Evolutionary conservation across 2,888 invertebrate genomes (phyloP), one percentile per base, ranked within the genome.

Genomic region (Alentia gelatinosa): DNA sequence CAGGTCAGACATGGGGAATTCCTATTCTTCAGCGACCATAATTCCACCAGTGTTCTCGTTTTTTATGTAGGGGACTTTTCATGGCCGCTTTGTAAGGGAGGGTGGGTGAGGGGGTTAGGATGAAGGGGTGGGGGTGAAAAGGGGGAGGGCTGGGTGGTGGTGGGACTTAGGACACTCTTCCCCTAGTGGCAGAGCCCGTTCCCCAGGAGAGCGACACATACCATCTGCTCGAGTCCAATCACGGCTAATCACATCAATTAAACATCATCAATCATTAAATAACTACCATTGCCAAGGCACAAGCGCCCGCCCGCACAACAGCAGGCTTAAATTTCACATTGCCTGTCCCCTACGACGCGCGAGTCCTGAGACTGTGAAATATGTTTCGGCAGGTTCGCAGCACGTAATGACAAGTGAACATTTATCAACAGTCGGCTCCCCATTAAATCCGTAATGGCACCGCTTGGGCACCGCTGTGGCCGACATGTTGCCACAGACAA

Each of bases 251-350:
- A 83, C 83, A 83, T 83, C 83, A 83, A 83, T 83, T 83, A 83
- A 83, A 83, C 83, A 83, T 83, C 83, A 83, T 83, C 83, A 83
- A 83, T 83, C 83, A 83, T 83, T 83, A 83, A 83, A 83, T 83
- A 83, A 83, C 83, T 40, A 83, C 83, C 40, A 83, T 39, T 83
- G 83, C 39, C 40, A 40, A 83, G 40, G 83, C 83, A 40, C 83
- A 40, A 83, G 83, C 39, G 83, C 83, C 83, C n/a, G n/a, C 83
- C 7, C 40, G 39, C 83, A 83, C 83, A 83, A 40, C 40, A 40
- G 83, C 83, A 83, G 83, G 83, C 83, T 83, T 37, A 83, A 83
- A 83, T 83, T 83, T 83, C 83, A 83, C 83, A 83, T 3, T 83
- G 83, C 83, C 83, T 83, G 83, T 83, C 40, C 40, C 83, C 83